Conservation (phyloP, 2,113 vertebrate species). For the Odocoileus virginianus region DNA sequence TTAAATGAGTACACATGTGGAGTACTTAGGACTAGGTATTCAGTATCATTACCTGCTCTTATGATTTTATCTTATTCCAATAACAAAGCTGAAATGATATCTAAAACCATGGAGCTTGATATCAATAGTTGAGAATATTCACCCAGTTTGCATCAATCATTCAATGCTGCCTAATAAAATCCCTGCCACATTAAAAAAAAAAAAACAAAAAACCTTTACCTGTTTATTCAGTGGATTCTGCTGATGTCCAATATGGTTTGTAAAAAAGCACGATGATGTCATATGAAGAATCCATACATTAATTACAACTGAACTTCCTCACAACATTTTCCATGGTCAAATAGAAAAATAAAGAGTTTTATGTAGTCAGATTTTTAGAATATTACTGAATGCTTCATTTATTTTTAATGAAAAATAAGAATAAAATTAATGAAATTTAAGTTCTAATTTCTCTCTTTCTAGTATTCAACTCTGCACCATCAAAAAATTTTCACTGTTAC, state of each 20-base stretch:
- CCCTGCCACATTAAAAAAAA: not conserved
- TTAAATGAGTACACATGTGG: not conserved
- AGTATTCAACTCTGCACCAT: not conserved
- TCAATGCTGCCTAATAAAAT: not conserved
- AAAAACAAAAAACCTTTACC: too few relatives aligned
- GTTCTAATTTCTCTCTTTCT: not conserved
- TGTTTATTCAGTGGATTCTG: not conserved
- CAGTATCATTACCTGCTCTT: not conserved
- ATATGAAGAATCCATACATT: not conserved
- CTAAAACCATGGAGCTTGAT: not conserved
- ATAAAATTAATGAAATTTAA: not conserved
- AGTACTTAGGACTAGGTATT: not conserved
- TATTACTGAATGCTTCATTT: not conserved
- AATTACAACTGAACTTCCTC: not conserved
- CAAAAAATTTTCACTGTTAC: not conserved
- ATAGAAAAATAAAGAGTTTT: not conserved
- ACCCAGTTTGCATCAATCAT: not conserved
- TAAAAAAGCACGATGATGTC: not conserved
- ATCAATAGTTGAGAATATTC: not conserved
- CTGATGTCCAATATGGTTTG: not conserved
- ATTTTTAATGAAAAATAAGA: slow-evolving; percentile 5
- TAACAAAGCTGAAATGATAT: not conserved
- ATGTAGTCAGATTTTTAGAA: not conserved
- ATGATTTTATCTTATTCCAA: slow-evolving; percentile 9
- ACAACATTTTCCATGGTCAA: not conserved